A percentile compares a stretch with the other conserved stretches of the same genome.
phyloP scores from a whole-genome alignment of 2,797 vertebrate genomes.

The Diplodus sargus region DNA sequence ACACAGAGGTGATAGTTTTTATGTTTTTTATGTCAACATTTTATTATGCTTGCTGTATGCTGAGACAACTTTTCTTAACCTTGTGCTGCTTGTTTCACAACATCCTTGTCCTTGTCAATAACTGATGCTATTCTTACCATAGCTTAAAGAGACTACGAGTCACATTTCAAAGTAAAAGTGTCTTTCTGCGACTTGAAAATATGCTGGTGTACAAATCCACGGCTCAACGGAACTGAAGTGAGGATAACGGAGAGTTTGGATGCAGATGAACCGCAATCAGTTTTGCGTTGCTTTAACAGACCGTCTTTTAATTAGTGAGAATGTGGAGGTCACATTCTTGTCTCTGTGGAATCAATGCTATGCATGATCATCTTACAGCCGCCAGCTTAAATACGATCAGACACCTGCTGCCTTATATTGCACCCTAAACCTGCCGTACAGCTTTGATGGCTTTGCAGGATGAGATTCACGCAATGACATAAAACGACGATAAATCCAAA shows the following conservation, averaged over 20 bases:
- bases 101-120: conserved; percentile 5
- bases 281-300: conserved; percentile 31
- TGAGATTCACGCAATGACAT: conserved; percentile 39
- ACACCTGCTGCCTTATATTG: conserved; percentile 61
- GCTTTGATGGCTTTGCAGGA: conserved; percentile 47
- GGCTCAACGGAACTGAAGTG: conserved; percentile 46
- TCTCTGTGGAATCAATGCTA: conserved; percentile 33
- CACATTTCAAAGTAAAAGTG: conserved; percentile 20
- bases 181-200: conserved; percentile 35
- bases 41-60: neutral
- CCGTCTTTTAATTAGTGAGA: conserved; percentile 41
- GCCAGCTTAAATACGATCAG: conserved; percentile 56
- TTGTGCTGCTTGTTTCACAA: neutral
- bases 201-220: conserved; percentile 58
- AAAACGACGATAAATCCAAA: conserved; percentile 33
- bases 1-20: conserved; percentile 6
- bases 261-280: conserved; percentile 42
- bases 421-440: conserved; percentile 41
- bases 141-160: conserved; percentile 35
- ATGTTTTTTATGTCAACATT: neutral
- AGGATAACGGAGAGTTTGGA: conserved; percentile 42
- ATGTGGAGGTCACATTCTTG: conserved; percentile 42
- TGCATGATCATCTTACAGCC: conserved; percentile 51
- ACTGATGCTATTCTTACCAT: conserved; percentile 38
- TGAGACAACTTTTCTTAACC: conserved; percentile 6